Evolutionary conservation across 2,888 invertebrate genomes (phyloP).

Genomic region (Carabus problematicus): DNA sequence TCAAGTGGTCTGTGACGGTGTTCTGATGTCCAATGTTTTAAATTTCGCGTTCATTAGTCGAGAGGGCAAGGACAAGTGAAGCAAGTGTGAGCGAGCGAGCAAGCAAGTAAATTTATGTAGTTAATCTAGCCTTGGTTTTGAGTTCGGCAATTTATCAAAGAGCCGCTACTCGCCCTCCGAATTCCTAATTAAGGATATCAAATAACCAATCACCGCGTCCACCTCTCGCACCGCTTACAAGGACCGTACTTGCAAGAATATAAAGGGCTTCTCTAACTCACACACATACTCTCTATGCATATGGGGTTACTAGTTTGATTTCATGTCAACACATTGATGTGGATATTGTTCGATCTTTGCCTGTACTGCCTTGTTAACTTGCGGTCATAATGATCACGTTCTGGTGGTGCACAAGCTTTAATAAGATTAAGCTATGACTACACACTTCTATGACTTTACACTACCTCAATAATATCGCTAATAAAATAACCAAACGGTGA

Average conservation of each 20-base stretch:
- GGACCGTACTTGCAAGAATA: neutral
- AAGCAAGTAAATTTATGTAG: slow-evolving; percentile 32
- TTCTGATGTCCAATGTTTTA: neutral
- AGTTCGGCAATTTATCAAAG: slow-evolving; percentile 49
- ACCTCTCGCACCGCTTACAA: neutral
- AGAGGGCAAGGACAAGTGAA: no score
- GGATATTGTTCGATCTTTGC: no score
- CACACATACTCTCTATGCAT: slow-evolving; percentile 7
- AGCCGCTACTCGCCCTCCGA: slow-evolving; percentile 43
- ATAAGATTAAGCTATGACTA: no score
- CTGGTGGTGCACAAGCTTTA: no score
- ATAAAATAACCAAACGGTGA: no score
- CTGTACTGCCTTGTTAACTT: no score
- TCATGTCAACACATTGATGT: no score
- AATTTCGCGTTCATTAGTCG: neutral
- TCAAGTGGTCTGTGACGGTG: neutral
- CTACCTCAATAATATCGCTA: no score
- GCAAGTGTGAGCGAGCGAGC: slow-evolving; percentile 15
- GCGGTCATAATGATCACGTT: no score
- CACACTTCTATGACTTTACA: no score
- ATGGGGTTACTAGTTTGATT: neutral
- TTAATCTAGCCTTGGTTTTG: slow-evolving; percentile 44
- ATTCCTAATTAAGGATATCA: slow-evolving; percentile 49
- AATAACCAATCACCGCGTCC: slow-evolving; percentile 45
- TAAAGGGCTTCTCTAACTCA: neutral